Conservation (phyloP, 2,888 invertebrate species). For the Amblyteles armatorius region DNA sequence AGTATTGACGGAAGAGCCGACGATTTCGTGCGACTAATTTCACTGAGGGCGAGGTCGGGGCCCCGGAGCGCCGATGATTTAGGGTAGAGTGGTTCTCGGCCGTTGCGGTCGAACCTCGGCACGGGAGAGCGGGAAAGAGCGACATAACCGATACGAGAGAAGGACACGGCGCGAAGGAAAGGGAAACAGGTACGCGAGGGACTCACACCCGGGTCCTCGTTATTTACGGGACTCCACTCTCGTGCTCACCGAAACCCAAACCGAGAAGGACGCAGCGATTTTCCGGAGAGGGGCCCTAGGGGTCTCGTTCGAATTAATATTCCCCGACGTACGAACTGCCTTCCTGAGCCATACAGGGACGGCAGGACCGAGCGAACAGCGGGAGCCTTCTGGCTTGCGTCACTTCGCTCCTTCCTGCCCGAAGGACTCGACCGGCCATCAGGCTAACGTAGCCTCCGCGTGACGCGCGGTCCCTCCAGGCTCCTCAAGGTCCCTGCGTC, state of each 20-base stretch:
- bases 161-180: constrained; percentile 24
- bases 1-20: constrained; percentile 64
- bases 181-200: constrained; percentile 22
- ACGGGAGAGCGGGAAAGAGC: constrained; percentile 56
- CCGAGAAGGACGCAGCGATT: constrained; percentile 46
- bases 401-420: constrained; percentile 58
- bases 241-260: constrained; percentile 61
- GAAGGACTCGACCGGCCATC: constrained; percentile 52
- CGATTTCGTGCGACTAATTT: constrained; percentile 66
- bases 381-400: constrained; percentile 57
- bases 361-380: constrained; percentile 48
- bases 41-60: constrained; percentile 59
- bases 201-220: constrained; percentile 65
- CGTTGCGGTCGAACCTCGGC: constrained; percentile 57
- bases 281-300: constrained; percentile 57
- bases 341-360: constrained; percentile 44
- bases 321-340: constrained; percentile 63
- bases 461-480: constrained; percentile 42
- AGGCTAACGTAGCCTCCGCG: constrained; percentile 48
- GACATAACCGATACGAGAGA: constrained; percentile 59
- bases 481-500: constrained; percentile 65
- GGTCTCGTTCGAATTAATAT: constrained; percentile 71
- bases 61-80: constrained; percentile 76
- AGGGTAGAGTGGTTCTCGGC: constrained; percentile 56
- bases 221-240: constrained; percentile 75